Base-by-base conservation (phyloP, 2,113 vertebrate genomes). In the Nibea coibor region DNA sequence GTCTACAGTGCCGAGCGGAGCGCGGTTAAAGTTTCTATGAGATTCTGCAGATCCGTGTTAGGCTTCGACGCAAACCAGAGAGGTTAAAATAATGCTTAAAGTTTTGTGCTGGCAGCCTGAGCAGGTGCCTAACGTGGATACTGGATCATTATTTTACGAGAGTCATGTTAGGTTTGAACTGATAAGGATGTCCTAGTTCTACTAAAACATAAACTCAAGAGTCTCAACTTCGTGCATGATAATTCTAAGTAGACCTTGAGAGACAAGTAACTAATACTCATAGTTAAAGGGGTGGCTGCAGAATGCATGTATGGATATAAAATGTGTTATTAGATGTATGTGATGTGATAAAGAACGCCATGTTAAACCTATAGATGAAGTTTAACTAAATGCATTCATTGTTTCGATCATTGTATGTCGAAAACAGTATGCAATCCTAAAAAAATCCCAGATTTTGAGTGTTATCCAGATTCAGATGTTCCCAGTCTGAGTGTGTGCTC, bases 121-220 rank as follows among this genome's bases (percentile, higher is more conserved):
- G 39, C 72, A 71, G 64, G 45, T 75, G 71, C 10, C 31, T 19
- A 57, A 12, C 53, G 16, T 7, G 26, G 20, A 4, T 20, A 20
- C 42, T 62, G 31, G 53, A 16, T 77, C 31, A 74, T 73, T 61
- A 73, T 83, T 90, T 89, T 90, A 88, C 80, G 64, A 64, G 45
- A 70, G 43, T 72, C 50, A 48, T 50, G 84, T 78, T 35, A 17
- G 68, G 39, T 78, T 51, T 50, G 4, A 83, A 50, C 65, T 89
- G 91, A 92, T 91, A 91, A 87, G 50, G 24, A 47, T 81, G 91
- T 78, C 70, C 79, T 35, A 47, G 16, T 84, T 91, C 15, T 62
- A 39, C 58, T 58, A 31, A 77, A 77, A 85, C 31, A 50, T 15
- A 4, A 20, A 20, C 22, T 19, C n/a, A n/a, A n/a, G 26, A 47